Evolutionary conservation across 1,140 invertebrate species (phyloP).

Genomic region (Anoplolepis gracilipes): DNA sequence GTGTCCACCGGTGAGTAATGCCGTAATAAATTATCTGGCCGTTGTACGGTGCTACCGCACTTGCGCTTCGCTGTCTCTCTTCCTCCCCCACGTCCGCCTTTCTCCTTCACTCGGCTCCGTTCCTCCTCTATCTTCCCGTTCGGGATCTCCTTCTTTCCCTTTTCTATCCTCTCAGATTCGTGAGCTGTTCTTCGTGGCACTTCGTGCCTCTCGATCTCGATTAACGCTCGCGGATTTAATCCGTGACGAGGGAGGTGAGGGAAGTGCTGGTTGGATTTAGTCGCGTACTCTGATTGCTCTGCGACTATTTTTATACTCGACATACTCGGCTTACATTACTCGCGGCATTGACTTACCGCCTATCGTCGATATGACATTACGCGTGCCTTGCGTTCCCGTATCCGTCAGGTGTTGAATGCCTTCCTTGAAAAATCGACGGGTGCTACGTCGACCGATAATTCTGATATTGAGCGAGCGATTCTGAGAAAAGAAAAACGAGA

Average conservation of each 20-base stretch:
- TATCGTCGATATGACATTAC: constrained; percentile 27
- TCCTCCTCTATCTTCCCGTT: constrained; percentile 3
- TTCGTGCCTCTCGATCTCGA: constrained; percentile 39
- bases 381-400: constrained; percentile 22
- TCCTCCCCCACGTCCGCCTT: constrained; percentile 12
- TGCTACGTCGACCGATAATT: background rate
- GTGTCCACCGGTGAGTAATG: constrained; percentile 84
- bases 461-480: background rate
- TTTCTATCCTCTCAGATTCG: background rate
- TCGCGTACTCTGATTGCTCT: constrained; percentile 15
- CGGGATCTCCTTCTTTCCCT: constrained; percentile 12
- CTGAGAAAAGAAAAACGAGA: background rate
- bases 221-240: constrained; percentile 32
- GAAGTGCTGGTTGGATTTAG: constrained; percentile 23
- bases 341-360: background rate
- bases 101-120: constrained; percentile 17
- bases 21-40: constrained; percentile 82
- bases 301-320: constrained; percentile 34
- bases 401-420: constrained; percentile 35
- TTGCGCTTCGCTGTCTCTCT: constrained; percentile 63
- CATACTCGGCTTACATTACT: constrained; percentile 50
- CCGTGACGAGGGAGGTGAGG: background rate
- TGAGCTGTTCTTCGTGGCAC: constrained; percentile 32
- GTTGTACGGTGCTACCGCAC: constrained; percentile 69
- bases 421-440: constrained; percentile 12